A percentile compares a stretch with the other conserved stretches of the same genome.
Evolutionary conservation across 2,888 invertebrate species (phyloP).

Genomic region (Scaptomyza parva): DNA sequence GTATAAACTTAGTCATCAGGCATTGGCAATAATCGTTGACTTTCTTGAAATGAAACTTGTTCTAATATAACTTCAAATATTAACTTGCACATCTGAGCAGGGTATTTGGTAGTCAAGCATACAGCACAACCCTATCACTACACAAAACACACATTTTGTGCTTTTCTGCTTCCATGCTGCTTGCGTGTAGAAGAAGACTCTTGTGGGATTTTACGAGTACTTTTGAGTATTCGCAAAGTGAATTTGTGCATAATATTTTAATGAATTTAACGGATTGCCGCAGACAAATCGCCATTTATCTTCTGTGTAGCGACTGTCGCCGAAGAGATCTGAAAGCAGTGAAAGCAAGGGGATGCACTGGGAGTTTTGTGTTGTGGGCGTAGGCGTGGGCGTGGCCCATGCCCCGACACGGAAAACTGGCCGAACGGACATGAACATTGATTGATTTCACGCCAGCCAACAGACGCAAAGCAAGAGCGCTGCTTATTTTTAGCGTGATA

Average conservation of each 20-base stretch:
- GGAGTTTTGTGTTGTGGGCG: neutral
- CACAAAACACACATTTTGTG: neutral
- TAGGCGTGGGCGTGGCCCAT: conserved; percentile 31
- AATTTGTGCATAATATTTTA: conserved; percentile 71
- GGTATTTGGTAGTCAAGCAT: neutral
- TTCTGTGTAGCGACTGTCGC: conserved; percentile 31
- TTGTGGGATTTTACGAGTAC: conserved; percentile 20
- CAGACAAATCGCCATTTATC: conserved; percentile 68
- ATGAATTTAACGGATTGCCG: conserved; percentile 69
- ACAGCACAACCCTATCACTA: neutral
- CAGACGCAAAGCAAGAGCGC: conserved; percentile 28
- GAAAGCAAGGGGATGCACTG: neutral
- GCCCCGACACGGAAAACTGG: conserved; percentile 42
- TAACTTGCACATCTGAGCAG: neutral
- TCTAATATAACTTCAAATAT: too few relatives aligned
- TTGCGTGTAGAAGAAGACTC: conserved; percentile 8
- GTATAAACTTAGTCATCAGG: too few relatives aligned
- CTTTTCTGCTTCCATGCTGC: conserved; percentile 11
- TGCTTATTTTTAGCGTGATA: conserved; percentile 69
- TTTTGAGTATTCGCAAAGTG: conserved; percentile 43
- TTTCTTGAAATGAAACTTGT: too few relatives aligned
- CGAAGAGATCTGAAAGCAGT: conserved; percentile 3
- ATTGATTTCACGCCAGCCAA: conserved; percentile 74
- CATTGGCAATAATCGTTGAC: too few relatives aligned
- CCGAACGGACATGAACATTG: conserved; percentile 66